Base-by-base conservation (phyloP, 2,113 vertebrate genomes). In the Calypte anna region DNA sequence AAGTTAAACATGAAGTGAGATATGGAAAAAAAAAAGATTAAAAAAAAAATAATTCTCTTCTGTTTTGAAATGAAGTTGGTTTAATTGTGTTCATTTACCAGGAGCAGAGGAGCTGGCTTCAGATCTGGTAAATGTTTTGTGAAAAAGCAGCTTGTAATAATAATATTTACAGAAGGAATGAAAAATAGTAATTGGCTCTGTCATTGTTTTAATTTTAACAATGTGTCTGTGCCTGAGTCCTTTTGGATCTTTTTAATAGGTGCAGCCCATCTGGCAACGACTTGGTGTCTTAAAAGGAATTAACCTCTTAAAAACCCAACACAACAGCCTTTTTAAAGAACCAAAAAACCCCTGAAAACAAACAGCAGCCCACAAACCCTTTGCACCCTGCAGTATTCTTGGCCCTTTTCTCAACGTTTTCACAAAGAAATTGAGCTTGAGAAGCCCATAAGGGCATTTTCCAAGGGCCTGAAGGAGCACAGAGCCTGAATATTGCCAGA, bases 21-120 rank as follows among this genome's bases (percentile, higher is more conserved):
- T 81, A 18, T 40, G 25, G 33, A 73, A 73, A 83, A 40, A 40
- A 40, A 40, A 40, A 40, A 40, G 40, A 40, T 21, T 21, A 48
- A 21, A 48, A 48, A 48, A 88, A 38, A 51, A 55, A 73, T 24
- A 84, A 78, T 84, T 54, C 21, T 79, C 30, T 58, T 82, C 81
- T 73, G 53, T 73, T 95, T 64, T 33, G 53, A 75, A 72, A 79
- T 91, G 73, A 75, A 89, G 88, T 88, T 27, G 62, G 33, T 92
- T 51, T 85, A 86, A 74, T 86, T 94, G 82, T 88, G 53, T 74
- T 70, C 19, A 22, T 97, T 92, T 95, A 59, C 50, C 82, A 40
- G 81, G 54, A 93, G 64, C 36, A 16, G 24, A 38, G 83, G 48
- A 38, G 50, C 50, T 93, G 12, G 7, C 19, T 78, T 88, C 12